A percentile compares a stretch with the other conserved stretches of the same genome.
These are phyloP conservation scores for Acanthosepion lycidas DNA, from an alignment of 2,888 invertebrate species.

Conservation along the genomic window DNA sequence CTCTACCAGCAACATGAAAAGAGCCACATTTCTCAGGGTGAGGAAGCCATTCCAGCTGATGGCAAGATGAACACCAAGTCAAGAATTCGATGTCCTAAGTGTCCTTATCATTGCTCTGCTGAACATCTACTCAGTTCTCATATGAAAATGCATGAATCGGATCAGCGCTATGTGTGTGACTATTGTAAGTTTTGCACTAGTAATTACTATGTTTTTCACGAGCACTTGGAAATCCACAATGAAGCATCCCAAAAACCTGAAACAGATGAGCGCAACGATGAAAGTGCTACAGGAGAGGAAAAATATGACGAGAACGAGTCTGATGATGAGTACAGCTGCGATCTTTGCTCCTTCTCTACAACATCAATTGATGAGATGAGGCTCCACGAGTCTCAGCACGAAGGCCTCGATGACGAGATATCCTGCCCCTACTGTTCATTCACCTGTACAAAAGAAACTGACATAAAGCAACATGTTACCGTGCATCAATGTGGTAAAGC, in stretches of 20 bases:
- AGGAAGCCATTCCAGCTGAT: slow-evolving; percentile 50
- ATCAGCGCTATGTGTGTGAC: slow-evolving; percentile 61
- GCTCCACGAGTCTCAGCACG: slow-evolving; percentile 63
- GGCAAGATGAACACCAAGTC: slow-evolving; percentile 46
- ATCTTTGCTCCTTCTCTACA: slow-evolving; percentile 68
- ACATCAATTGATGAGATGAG: slow-evolving; percentile 60
- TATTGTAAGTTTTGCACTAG: slow-evolving; percentile 65
- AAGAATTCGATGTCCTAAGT: slow-evolving; percentile 59
- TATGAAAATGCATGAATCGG: slow-evolving; percentile 62
- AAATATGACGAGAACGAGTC: slow-evolving; percentile 37
- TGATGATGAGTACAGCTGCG: slow-evolving; percentile 62
- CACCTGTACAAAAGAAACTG: slow-evolving; percentile 59
- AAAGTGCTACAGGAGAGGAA: slow-evolving; percentile 49
- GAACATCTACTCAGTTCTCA: slow-evolving; percentile 61
- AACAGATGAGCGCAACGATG: slow-evolving; percentile 53
- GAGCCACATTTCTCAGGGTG: slow-evolving; percentile 44
- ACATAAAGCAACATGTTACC: slow-evolving; percentile 61
- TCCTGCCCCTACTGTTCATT: slow-evolving; percentile 68
- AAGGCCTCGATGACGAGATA: slow-evolving; percentile 54
- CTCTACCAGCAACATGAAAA: slow-evolving; percentile 49
- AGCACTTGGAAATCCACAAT: slow-evolving; percentile 54
- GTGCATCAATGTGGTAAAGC: slow-evolving; percentile 56
- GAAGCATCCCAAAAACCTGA: slow-evolving; percentile 41
- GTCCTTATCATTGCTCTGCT: slow-evolving; percentile 63
- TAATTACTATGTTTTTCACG: slow-evolving; percentile 57